A percentile compares a stretch with the other conserved stretches of the same genome.
Evolutionary conservation across 2,797 vertebrate species (phyloP).

Genomic region (Alfaro cultratus): DNA sequence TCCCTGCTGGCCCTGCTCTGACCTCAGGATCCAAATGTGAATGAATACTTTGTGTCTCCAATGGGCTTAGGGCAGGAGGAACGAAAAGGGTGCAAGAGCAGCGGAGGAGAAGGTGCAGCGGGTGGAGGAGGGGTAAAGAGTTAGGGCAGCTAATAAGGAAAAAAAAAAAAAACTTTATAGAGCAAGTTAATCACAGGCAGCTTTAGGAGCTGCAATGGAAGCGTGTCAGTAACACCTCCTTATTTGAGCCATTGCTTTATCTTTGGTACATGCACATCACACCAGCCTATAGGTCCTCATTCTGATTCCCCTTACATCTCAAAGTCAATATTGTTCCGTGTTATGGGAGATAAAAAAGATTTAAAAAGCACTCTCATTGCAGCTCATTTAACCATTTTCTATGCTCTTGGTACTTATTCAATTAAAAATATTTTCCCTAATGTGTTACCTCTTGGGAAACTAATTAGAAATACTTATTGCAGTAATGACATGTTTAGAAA

Average conservation of each 20-base stretch:
- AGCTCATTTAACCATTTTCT: slow-evolving; percentile 27
- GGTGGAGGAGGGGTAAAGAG: slow-evolving; percentile 62
- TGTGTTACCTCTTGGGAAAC: slow-evolving; percentile 70
- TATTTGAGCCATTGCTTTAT: slow-evolving; percentile 29
- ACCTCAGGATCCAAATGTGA: slow-evolving; percentile 88
- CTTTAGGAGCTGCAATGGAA: slow-evolving; percentile 77
- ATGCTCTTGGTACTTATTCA: slow-evolving; percentile 37
- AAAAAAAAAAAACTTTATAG: slow-evolving; percentile 75
- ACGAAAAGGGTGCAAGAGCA: slow-evolving; percentile 25
- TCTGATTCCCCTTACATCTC: slow-evolving; percentile 72
- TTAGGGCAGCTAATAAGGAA: slow-evolving; percentile 77
- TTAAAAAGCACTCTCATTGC: slow-evolving; percentile 23
- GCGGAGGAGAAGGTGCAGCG: slow-evolving; percentile 58
- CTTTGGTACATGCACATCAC: slow-evolving; percentile 54
- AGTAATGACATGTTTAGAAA: slow-evolving; percentile 78
- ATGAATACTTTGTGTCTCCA: slow-evolving; percentile 88
- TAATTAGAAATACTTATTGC: slow-evolving; percentile 74
- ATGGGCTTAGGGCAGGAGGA: slow-evolving; percentile 71
- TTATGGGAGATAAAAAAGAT: slow-evolving; percentile 22
- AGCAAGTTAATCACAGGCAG: slow-evolving; percentile 86
- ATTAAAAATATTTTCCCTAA: slow-evolving; percentile 70
- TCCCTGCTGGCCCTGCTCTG: slow-evolving; percentile 83
- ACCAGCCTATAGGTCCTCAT: slow-evolving; percentile 62
- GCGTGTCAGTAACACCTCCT: slow-evolving; percentile 59
- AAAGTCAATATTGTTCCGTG: slow-evolving; percentile 54